These are phyloP conservation scores for Agonopterix arenella DNA, from an alignment of 2,888 invertebrate species.

Conservation along the genomic window DNA sequence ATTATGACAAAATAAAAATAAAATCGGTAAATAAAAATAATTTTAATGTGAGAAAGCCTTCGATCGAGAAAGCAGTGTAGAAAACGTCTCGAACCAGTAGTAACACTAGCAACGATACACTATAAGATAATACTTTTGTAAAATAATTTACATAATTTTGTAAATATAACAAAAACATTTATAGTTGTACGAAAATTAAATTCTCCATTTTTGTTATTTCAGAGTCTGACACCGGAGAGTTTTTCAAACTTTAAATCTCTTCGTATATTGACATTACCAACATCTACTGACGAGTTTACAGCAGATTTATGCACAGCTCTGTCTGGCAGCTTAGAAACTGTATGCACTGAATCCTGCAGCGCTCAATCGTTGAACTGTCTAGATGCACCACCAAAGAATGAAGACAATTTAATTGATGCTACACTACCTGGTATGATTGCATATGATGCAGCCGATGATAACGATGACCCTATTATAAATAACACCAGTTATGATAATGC, in stretches of 20 bases:
- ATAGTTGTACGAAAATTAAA: background rate
- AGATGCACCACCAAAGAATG: constrained; percentile 31
- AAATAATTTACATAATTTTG: too few relatives aligned
- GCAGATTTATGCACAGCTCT: constrained; percentile 48
- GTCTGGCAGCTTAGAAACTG: constrained; percentile 38
- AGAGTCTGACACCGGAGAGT: constrained; percentile 44
- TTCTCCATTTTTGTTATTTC: constrained; percentile 25
- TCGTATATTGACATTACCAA: constrained; percentile 45
- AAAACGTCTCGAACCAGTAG: too few relatives aligned
- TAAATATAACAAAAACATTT: background rate
- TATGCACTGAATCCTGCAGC: constrained; percentile 50
- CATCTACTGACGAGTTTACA: constrained; percentile 29
- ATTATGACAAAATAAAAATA: too few relatives aligned
- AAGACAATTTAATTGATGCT: constrained; percentile 40
- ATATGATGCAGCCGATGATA: constrained; percentile 18
- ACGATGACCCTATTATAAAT: constrained; percentile 21
- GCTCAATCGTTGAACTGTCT: constrained; percentile 40
- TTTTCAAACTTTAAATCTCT: constrained; percentile 53
- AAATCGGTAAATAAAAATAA: too few relatives aligned
- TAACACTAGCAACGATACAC: too few relatives aligned
- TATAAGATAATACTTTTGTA: too few relatives aligned
- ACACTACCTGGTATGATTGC: constrained; percentile 53
- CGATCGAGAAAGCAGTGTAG: too few relatives aligned
- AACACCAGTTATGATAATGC: constrained; percentile 10
- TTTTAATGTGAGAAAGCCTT: too few relatives aligned